A percentile compares a stretch with the other conserved stretches of the same genome.
Conservation (phyloP, 2,888 invertebrate species). For the Bombylius major region DNA sequence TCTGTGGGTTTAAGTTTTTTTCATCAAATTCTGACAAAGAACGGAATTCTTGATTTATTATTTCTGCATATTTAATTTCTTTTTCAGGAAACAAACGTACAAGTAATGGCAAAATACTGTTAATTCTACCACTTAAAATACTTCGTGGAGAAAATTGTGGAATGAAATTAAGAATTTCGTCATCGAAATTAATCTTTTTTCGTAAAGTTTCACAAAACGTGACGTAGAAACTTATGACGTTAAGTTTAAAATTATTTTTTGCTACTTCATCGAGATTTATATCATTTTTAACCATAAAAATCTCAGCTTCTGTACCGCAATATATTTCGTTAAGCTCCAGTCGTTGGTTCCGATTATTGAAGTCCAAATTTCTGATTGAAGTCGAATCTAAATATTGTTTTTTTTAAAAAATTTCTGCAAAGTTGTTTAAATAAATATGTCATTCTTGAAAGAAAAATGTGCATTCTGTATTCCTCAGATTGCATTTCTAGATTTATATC, state of each 20-base stretch:
- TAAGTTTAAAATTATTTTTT: no score
- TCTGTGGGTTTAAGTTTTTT: no score
- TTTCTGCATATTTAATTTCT: not conserved
- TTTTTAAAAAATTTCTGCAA: no score
- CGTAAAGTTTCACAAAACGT: not conserved
- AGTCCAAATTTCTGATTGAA: no score
- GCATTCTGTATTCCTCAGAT: not conserved
- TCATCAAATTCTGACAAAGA: not conserved
- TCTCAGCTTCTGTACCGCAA: not conserved
- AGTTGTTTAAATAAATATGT: not conserved
- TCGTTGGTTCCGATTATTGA: no score
- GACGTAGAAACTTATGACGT: not conserved
- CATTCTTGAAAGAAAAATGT: not conserved
- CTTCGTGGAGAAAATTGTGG: constrained; percentile 1
- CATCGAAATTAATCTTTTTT: not conserved
- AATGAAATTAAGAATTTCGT: constrained; percentile 1
- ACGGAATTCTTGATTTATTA: not conserved
- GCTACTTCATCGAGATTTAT: no score
- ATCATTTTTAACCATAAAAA: not conserved
- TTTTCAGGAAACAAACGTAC: not conserved
- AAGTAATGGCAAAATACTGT: no score
- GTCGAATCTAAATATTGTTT: no score
- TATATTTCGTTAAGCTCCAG: not conserved
- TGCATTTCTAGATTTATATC: not conserved
- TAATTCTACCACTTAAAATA: no score